These are phyloP conservation scores for Gymnosoma rotundatum DNA, from an alignment of 2,888 invertebrate genomes.

Conservation along the genomic window DNA sequence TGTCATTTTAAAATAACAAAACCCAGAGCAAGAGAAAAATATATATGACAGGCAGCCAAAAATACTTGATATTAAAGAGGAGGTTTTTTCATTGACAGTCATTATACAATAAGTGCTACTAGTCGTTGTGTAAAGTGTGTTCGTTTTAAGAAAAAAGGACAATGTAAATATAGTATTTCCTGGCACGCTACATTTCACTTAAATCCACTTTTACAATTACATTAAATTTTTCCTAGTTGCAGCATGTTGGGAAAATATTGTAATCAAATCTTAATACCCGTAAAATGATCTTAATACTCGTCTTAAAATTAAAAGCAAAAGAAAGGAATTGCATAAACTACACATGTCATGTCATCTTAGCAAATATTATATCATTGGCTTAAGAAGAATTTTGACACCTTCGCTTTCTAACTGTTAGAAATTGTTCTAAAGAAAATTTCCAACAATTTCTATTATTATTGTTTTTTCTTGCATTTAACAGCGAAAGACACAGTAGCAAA, in stretches of 20 bases:
- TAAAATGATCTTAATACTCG: conserved; percentile 55
- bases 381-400: conserved; percentile 80
- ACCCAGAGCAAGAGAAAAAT: conserved; percentile 2
- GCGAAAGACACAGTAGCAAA: conserved; percentile 37
- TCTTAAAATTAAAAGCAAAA: conserved; percentile 42
- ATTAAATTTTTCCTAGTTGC: conserved; percentile 7
- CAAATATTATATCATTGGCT: conserved; percentile 79
- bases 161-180: conserved; percentile 60
- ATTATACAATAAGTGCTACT: conserved; percentile 4
- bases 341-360: conserved; percentile 61
- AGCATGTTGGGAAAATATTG: conserved; percentile 43
- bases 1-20: conserved; percentile 29
- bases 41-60: conserved; percentile 51
- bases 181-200: conserved; percentile 68
- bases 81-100: conserved; percentile 13
- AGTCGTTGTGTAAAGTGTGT: conserved; percentile 57
- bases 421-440: conserved; percentile 14
- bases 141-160: conserved; percentile 57
- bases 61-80: conserved; percentile 5
- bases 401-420: conserved; percentile 26
- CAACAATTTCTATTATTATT: conserved; percentile 50
- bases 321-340: conserved; percentile 61
- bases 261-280: conserved; percentile 61
- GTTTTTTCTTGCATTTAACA: neutral
- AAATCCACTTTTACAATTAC: conserved; percentile 44